Evolutionary conservation across 1,140 invertebrate genomes (phyloP), one percentile per base, ranked within the genome.

Genomic region (Drosophila sturtevanti): DNA sequence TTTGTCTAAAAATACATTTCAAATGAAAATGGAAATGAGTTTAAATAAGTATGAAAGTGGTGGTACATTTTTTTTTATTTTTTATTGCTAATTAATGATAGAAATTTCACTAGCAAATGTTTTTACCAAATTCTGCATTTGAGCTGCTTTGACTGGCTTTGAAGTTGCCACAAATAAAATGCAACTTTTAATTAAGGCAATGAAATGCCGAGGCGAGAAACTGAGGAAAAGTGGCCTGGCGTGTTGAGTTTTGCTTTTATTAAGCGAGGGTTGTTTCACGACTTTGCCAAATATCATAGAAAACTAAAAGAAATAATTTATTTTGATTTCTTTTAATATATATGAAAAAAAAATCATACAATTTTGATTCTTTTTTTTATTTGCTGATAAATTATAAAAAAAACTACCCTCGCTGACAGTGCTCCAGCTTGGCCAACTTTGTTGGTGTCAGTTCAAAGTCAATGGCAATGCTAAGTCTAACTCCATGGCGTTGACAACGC

Each of bases 141-240:
- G 61, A 34, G 51, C 81, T 79, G 71, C 63, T 84, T 75, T 75
- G 66, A 64, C 60, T 64, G 63, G 41, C 81, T 72, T 77, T 76
- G 64, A 51, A 72, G 82, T 67, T 72, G 82, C 72, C 67, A 79
- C 71, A 87, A 79, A 82, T 82, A 89, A 89, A 89, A 80, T 84
- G 69, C 79, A 78, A 70, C 72, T 77, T 84, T 89, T 89, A 89
- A 89, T 89, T 89, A 89, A 89, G 80, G 84, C 84, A 77, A 89
- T 80, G 77, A 89, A 89, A 84, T 72, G 62, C 68, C 70, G 9
- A 69, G 84, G 76, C 77, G 77, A 89, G 84, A 89, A 89, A 89
- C 67, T 80, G 76, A 70, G 85, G 80, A 89, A 89, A 89, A 89
- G 85, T 89, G 85, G 85, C 68, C 69, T 68, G 70, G 68, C 84